Conservation (phyloP, 2,888 invertebrate genomes). For the Scaptomyza cyrtandrae region DNA sequence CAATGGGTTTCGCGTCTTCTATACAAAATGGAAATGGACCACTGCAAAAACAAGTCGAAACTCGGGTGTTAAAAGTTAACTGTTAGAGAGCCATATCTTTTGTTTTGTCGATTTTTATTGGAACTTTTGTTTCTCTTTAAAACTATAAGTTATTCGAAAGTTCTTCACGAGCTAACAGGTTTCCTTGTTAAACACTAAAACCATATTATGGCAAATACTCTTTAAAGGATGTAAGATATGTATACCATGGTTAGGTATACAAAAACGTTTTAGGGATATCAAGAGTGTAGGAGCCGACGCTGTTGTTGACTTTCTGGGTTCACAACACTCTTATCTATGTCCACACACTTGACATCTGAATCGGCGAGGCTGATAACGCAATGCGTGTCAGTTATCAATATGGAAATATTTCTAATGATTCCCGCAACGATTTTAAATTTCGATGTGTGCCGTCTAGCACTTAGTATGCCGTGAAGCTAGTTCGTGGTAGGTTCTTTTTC, state of each 20-base stretch:
- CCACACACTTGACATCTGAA: background rate
- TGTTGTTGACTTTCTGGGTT: background rate
- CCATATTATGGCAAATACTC: too few relatives aligned
- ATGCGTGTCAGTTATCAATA: constrained; percentile 13
- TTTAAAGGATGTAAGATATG: background rate
- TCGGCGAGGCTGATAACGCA: constrained; percentile 26
- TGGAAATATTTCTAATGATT: constrained; percentile 21
- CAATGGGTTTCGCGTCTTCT: constrained; percentile 1
- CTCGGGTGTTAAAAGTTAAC: background rate
- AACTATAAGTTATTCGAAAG: too few relatives aligned
- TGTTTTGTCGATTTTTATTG: too few relatives aligned
- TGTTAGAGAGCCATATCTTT: background rate
- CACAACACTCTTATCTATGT: background rate
- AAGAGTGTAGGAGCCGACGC: background rate
- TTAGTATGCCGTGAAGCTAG: constrained; percentile 24
- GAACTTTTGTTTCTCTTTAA: background rate
- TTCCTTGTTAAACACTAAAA: too few relatives aligned
- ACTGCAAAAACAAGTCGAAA: background rate
- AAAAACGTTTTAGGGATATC: background rate
- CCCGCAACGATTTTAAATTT: constrained; percentile 12
- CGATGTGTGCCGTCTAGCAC: background rate
- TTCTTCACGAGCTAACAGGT: too few relatives aligned
- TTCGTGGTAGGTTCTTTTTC: constrained; percentile 14
- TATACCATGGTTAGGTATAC: constrained; percentile 3
- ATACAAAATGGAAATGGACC: constrained; percentile 6